Evolutionary conservation across 2,888 invertebrate genomes (phyloP).

Genomic region (Dromius quadrimaculatus): DNA sequence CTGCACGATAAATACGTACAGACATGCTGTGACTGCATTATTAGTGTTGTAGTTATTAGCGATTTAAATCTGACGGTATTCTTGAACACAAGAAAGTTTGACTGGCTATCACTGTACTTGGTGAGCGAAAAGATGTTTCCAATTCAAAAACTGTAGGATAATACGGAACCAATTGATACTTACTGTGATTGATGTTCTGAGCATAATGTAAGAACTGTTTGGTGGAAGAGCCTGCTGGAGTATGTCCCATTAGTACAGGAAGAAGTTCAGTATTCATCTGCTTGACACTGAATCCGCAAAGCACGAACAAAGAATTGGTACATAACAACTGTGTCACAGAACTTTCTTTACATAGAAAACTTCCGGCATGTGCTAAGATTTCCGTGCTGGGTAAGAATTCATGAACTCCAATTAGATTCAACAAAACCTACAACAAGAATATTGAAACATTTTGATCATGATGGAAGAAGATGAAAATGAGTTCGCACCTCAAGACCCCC

Average conservation of each 20-base stretch:
- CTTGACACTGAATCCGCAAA: slow-evolving; percentile 61
- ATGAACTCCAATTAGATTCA: slow-evolving; percentile 65
- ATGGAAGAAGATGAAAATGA: slow-evolving; percentile 35
- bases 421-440: slow-evolving; percentile 55
- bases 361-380: slow-evolving; percentile 62
- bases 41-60: no score
- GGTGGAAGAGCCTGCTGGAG: slow-evolving; percentile 67
- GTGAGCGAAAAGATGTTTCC: no score
- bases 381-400: slow-evolving; percentile 75
- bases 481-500: slow-evolving; percentile 55
- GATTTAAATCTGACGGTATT: no score
- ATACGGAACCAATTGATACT: no score
- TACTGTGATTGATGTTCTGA: slow-evolving; percentile 71
- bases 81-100: no score
- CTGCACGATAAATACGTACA: no score
- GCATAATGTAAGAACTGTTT: slow-evolving; percentile 80
- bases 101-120: no score
- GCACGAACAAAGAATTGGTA: slow-evolving; percentile 60
- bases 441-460: neutral
- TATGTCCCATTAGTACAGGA: slow-evolving; percentile 58
- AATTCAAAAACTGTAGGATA: no score
- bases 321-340: slow-evolving; percentile 57
- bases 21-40: no score
- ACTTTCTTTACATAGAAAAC: slow-evolving; percentile 36
- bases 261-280: slow-evolving; percentile 62